These are phyloP conservation scores for Drosophila ercepeae DNA, from an alignment of 1,140 invertebrate species.

Conservation along the genomic window DNA sequence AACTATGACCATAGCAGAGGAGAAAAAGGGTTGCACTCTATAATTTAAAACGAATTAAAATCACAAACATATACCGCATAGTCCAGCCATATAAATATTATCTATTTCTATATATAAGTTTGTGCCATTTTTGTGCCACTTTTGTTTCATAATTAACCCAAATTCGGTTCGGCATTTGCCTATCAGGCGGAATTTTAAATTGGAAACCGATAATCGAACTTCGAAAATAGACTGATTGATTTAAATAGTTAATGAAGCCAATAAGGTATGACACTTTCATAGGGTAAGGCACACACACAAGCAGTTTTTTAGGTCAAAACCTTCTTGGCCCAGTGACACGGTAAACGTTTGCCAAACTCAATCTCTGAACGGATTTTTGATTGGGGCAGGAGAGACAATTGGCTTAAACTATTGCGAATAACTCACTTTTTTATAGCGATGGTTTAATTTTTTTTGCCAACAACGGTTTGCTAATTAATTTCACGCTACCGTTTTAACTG, in stretches of 20 bases:
- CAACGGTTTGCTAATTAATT: constrained; percentile 13
- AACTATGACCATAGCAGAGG: constrained; percentile 65
- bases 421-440: constrained; percentile 27
- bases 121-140: constrained; percentile 47
- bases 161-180: constrained; percentile 46
- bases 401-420: constrained; percentile 16
- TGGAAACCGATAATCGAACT: constrained; percentile 19
- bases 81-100: constrained; percentile 17
- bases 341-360: constrained; percentile 49
- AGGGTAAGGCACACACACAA: constrained; percentile 15
- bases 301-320: constrained; percentile 30
- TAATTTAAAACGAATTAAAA: constrained; percentile 80
- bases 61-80: constrained; percentile 23
- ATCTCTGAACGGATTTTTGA: constrained; percentile 52
- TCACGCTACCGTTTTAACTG: constrained; percentile 29
- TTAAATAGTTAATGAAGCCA: constrained; percentile 68
- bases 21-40: constrained; percentile 62
- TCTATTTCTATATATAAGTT: constrained; percentile 5
- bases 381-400: background rate
- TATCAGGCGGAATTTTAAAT: constrained; percentile 39
- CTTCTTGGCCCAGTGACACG: constrained; percentile 39
- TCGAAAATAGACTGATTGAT: constrained; percentile 31
- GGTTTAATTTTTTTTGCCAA: constrained; percentile 1
- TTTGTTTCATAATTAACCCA: constrained; percentile 40
- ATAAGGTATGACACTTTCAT: constrained; percentile 17